Conservation (phyloP, 2,888 invertebrate genomes). For the Lasioglossum leucozonium region DNA sequence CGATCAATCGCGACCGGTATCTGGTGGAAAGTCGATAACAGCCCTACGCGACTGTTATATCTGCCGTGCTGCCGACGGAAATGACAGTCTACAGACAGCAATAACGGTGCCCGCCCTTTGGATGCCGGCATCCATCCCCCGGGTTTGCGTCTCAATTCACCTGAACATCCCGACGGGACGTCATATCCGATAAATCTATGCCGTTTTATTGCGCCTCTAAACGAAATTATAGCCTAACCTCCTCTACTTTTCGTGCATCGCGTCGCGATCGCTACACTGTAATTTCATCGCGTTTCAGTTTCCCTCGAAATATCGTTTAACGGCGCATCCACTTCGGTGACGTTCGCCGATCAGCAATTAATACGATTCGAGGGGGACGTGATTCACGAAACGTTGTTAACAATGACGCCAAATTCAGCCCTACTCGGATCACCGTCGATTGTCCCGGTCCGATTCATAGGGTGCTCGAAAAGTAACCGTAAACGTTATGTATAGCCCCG, state of each 20-base stretch:
- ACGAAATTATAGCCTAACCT: conserved; percentile 67
- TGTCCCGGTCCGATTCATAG: not conserved
- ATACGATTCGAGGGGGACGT: not conserved
- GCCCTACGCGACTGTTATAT: conserved; percentile 38
- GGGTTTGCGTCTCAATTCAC: conserved; percentile 33
- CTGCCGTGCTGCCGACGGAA: conserved; percentile 54
- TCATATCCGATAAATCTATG: conserved; percentile 40
- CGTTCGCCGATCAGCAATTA: conserved; percentile 8
- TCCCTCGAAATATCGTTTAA: not conserved
- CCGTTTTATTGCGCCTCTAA: conserved; percentile 40
- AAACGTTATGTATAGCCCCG: not conserved
- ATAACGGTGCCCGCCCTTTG: conserved; percentile 54
- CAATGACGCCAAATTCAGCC: not conserved
- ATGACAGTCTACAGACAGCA: conserved; percentile 66
- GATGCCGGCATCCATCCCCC: conserved; percentile 11
- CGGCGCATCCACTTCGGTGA: not conserved
- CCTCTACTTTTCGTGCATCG: conserved; percentile 76
- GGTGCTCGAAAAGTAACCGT: not conserved
- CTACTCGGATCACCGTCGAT: not conserved
- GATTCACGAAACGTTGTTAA: not conserved
- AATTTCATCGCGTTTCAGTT: conserved; percentile 23
- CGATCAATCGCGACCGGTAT: conserved; percentile 51
- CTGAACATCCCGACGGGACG: conserved; percentile 37
- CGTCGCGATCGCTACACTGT: not conserved
- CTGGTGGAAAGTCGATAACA: conserved; percentile 61